Evolutionary conservation across 2,797 vertebrate genomes (phyloP).

Genomic region (Lutjanus campechanus): DNA sequence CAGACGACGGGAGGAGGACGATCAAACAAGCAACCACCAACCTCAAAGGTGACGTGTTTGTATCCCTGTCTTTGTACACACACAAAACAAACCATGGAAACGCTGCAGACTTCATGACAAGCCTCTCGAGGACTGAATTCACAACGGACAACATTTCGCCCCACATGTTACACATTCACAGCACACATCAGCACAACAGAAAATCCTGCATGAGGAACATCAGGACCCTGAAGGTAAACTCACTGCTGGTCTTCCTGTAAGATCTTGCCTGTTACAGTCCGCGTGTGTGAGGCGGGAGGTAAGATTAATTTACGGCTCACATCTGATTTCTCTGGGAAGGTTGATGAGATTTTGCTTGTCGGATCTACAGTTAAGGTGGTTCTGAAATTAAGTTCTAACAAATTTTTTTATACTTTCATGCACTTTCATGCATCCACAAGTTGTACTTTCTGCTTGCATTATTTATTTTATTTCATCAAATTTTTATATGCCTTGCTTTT

Average conservation of each 20-base stretch:
- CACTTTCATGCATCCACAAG: neutral
- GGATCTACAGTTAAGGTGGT: neutral
- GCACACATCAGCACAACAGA: slow-evolving; percentile 13
- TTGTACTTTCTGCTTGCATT: neutral
- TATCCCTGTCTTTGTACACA: slow-evolving; percentile 1
- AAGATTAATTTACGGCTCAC: slow-evolving; percentile 6
- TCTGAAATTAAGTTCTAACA: neutral
- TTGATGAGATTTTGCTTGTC: neutral
- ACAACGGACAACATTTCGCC: neutral
- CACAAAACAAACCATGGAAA: slow-evolving; percentile 5
- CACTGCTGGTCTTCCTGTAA: slow-evolving; percentile 3
- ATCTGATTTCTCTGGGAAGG: slow-evolving; percentile 13
- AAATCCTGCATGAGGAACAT: neutral
- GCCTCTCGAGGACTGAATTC: slow-evolving; percentile 2
- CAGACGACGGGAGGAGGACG: neutral
- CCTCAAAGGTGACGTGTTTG: slow-evolving; percentile 15
- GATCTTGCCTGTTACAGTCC: slow-evolving; percentile 12
- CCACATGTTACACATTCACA: slow-evolving; percentile 9
- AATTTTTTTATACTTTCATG: neutral
- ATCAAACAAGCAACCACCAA: slow-evolving; percentile 16
- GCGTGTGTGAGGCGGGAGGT: neutral
- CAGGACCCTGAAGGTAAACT: neutral
- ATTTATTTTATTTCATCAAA: neutral
- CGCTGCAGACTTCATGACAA: neutral
- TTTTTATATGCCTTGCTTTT: neutral